Evolutionary conservation across 2,113 vertebrate species (phyloP).

Genomic region (Neolamprologus falcicula): DNA sequence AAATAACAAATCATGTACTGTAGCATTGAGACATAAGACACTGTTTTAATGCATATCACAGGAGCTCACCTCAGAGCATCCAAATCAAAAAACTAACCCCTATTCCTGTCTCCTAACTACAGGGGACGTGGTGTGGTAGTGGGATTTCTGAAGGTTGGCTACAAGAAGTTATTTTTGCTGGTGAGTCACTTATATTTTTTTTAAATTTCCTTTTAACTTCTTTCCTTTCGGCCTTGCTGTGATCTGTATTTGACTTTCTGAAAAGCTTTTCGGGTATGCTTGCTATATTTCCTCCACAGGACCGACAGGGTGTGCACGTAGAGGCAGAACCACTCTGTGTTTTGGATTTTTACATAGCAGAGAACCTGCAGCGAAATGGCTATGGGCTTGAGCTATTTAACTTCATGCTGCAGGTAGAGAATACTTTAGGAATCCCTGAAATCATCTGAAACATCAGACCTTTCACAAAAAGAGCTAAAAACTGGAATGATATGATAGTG

Average conservation of each 20-base stretch:
- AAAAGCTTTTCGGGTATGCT: neutral
- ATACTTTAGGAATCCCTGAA: neutral
- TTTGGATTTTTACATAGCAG: slow-evolving; percentile 84
- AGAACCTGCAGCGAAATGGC: slow-evolving; percentile 82
- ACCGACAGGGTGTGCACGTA: slow-evolving; percentile 78
- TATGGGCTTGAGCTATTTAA: slow-evolving; percentile 82
- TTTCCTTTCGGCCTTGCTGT: neutral
- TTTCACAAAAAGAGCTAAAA: neutral
- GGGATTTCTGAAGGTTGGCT: slow-evolving; percentile 88
- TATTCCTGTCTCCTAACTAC: neutral
- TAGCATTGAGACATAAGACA: neutral
- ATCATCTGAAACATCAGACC: neutral
- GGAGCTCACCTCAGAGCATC: neutral
- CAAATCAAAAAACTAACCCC: neutral
- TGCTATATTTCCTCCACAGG: slow-evolving; percentile 56
- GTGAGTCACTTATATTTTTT: slow-evolving; percentile 63
- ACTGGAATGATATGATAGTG: neutral
- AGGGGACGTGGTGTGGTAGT: slow-evolving; percentile 76
- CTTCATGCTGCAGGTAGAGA: slow-evolving; percentile 81
- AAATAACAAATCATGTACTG: neutral
- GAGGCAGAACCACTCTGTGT: slow-evolving; percentile 86
- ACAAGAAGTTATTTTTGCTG: slow-evolving; percentile 88
- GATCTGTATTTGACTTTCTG: neutral
- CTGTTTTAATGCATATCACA: neutral
- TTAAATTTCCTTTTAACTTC: neutral